Evolutionary conservation across 30 jellyfish, hydroid and myxozoan species (phyloP), one percentile per base, ranked within the genome.

Genomic region (Hydractinia symbiolongicarpus): DNA sequence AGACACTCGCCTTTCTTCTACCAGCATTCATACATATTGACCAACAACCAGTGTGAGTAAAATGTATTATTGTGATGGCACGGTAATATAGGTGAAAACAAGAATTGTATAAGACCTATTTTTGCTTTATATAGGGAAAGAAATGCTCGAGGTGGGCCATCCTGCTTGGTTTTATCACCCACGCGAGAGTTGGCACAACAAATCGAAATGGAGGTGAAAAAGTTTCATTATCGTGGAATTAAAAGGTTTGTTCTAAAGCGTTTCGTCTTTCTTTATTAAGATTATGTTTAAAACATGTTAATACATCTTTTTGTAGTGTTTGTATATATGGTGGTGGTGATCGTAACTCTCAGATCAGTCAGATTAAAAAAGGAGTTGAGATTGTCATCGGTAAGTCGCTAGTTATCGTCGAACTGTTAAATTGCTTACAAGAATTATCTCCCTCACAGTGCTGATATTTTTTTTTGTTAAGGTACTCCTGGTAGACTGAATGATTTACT

Each of bases 161-260:
- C 97, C 5, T 95, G 99, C 69, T 80, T 95, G 75, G 96, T 95
- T 51, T 66, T 95, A 40, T 95, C 99, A 21, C 99, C 99, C 57
- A 95, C 99, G 5, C 84, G 99, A 10, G 99, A 95, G 79, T 88
- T 95, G 10, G 99, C 99, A 4, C 97, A 95, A 54, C 99, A 95
- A 64, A 95, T 95, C 67, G 96, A 95, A 64, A 53, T 78, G 79
- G 99, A 95, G 83, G 99, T 95, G 4, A 85, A 82, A 58, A 95
- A 95, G 86, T 95, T 85, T 57, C 88, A 90, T 67, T 95, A 88
- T 82, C 83, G 89, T 58, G 96, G 96, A 60, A 89, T 95, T 54
- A 73, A 85, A 89, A 95, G 99, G 99, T 88, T 68, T 54, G 51
- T 44, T 79, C 62, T 6, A 30, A n/a, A n/a, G n/a, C n/a, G n/a